Evolutionary conservation across 2,888 invertebrate genomes (phyloP).

Genomic region (Stegophylla sp.): DNA sequence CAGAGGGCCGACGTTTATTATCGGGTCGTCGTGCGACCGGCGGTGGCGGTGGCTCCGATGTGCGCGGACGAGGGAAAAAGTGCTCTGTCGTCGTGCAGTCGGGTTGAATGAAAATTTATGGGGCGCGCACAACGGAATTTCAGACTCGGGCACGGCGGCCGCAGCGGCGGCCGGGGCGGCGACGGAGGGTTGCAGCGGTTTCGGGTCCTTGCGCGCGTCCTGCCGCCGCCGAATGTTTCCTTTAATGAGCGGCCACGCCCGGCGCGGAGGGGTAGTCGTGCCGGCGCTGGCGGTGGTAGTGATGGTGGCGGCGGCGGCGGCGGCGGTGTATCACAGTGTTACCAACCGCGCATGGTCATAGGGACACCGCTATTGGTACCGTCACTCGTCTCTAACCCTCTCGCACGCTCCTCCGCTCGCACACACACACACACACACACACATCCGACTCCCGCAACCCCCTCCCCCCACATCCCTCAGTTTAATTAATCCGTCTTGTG

Average conservation of each 20-base stretch:
- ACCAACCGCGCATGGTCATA: constrained; percentile 25
- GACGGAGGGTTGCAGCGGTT: constrained; percentile 42
- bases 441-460: neutral
- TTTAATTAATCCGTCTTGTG: constrained; percentile 42
- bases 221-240: constrained; percentile 45
- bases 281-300: neutral
- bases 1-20: constrained; percentile 50
- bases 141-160: constrained; percentile 6
- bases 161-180: constrained; percentile 1
- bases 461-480: neutral
- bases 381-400: neutral
- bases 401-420: neutral
- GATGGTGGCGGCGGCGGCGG: neutral
- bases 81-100: constrained; percentile 56
- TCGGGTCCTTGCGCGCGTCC: constrained; percentile 40
- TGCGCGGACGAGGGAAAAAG: constrained; percentile 19
- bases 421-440: neutral
- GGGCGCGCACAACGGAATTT: constrained; percentile 54
- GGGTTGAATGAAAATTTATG: constrained; percentile 57
- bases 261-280: constrained; percentile 14
- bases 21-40: constrained; percentile 19
- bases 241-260: constrained; percentile 57
- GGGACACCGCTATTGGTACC: constrained; percentile 14
- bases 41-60: neutral
- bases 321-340: constrained; percentile 43